Percentiles rank a stretch among this genome's conserved stretches.
Evolutionary conservation across 2,888 invertebrate species (phyloP).

Genomic region (Pammene fasciana): DNA sequence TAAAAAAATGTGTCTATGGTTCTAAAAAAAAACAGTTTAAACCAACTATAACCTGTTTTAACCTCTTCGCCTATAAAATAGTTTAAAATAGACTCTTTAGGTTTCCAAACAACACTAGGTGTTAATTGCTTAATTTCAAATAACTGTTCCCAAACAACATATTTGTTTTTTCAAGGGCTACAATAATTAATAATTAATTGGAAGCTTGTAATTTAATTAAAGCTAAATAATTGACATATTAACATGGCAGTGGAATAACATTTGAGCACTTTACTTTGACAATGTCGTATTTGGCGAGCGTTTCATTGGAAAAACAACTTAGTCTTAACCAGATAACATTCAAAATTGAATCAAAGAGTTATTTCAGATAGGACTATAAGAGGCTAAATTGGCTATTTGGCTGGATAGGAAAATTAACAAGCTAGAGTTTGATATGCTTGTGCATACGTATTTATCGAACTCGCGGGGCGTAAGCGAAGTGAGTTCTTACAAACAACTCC

Average conservation of each 20-base stretch:
- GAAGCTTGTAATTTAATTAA: conserved; percentile 27
- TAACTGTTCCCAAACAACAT: neutral
- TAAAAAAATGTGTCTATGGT: no score
- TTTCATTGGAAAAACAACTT: neutral
- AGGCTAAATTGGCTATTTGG: neutral
- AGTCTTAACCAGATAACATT: neutral
- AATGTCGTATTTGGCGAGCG: neutral
- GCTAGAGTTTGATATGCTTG: neutral
- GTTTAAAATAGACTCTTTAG: neutral
- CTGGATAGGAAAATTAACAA: neutral
- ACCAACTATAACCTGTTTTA: no score
- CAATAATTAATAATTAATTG: conserved; percentile 12
- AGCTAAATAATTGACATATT: conserved; percentile 18
- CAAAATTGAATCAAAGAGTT: neutral
- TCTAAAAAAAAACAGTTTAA: no score
- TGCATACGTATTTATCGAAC: no score
- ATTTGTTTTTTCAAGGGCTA: conserved; percentile 9
- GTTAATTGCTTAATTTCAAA: conserved; percentile 13
- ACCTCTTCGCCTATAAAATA: neutral
- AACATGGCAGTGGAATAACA: neutral
- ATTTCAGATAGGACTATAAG: neutral
- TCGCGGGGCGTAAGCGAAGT: no score
- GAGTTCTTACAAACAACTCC: no score
- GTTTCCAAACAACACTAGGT: neutral
- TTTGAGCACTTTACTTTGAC: neutral